Evolutionary conservation across 2,888 invertebrate genomes (phyloP), one percentile per base, ranked within the genome.

Genomic region (Lasioglossum lativentre): DNA sequence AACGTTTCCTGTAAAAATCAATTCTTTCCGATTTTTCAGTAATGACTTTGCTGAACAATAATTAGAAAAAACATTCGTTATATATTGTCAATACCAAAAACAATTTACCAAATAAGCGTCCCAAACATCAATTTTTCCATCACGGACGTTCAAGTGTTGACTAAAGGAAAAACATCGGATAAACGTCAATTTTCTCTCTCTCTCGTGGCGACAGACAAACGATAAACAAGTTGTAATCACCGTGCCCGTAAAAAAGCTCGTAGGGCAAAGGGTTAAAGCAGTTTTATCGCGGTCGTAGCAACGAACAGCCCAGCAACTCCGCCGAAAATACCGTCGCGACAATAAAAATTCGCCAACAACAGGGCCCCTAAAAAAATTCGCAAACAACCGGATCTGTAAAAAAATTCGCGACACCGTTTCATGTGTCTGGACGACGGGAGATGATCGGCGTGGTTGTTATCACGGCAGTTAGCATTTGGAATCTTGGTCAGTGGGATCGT

Each of bases 401-500:
- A 52, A 52, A 23, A 8, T 8, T 52, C 8, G 8, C 23, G 19
- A 8, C 52, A 52, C 8, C 52, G 23, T 52, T 52, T 23, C 8
- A 23, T 3, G 52, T 10, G 52, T 27, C 27, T 59, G 14, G 12
- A 2, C 16, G 59, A 27, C 4, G 27, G 14, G 27, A 59, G 59
- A 59, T 8, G 66, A 66, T 34, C 66, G 34, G 66, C 34, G 16
- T 6, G 66, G 30, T 30, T 66, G 63, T 27, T 78, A 78, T 63
- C 71, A 45, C 4, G n/a, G 47, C 72, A 52, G n/a, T 40, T 47
- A 12, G 56, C 19, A 42, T 5, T n/a, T 8, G 19, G 14, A 47
- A 75, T 75, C 45, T 45, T 68, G 42, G 68, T 16, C 73, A 56
- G 34, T 27, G n/a, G n/a, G 56, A 71, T 75, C 38, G 40, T 63